Evolutionary conservation across 2,797 vertebrate species (phyloP).

Genomic region (Smutsia gigantea): DNA sequence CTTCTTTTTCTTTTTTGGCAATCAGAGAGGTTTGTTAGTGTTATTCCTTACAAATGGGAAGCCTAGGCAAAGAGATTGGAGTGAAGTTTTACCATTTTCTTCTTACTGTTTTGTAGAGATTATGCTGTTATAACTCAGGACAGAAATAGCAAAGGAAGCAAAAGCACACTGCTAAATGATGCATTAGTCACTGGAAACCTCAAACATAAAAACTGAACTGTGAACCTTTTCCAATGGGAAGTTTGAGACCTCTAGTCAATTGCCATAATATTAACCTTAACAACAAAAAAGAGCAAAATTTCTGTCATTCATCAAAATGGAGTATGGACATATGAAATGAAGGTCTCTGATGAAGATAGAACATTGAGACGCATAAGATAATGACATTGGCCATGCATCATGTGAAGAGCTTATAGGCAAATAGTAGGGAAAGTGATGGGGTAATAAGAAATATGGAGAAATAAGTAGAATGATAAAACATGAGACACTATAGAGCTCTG

Average conservation of each 20-base stretch:
- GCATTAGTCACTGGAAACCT: background rate
- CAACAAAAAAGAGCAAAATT: accelerated
- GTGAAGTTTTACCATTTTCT: background rate
- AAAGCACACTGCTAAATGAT: background rate
- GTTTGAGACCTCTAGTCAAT: background rate
- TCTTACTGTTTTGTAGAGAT: background rate
- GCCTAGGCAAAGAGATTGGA: background rate
- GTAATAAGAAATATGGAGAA: background rate
- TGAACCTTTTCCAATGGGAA: background rate
- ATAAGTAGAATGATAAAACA: background rate
- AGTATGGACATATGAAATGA: background rate
- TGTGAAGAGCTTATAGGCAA: background rate
- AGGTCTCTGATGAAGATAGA: background rate
- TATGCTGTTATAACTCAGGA: background rate
- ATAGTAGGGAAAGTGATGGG: accelerated
- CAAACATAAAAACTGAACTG: background rate
- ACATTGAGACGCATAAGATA: background rate
- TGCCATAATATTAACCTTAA: background rate
- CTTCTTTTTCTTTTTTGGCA: background rate
- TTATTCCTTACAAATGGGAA: background rate
- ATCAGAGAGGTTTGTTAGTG: background rate
- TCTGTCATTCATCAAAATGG: background rate
- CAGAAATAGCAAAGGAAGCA: background rate
- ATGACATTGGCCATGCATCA: background rate
- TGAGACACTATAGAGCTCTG: background rate